Conservation (phyloP, 2,113 vertebrate species). For the Pseudorhombus dupliciocellatus region DNA sequence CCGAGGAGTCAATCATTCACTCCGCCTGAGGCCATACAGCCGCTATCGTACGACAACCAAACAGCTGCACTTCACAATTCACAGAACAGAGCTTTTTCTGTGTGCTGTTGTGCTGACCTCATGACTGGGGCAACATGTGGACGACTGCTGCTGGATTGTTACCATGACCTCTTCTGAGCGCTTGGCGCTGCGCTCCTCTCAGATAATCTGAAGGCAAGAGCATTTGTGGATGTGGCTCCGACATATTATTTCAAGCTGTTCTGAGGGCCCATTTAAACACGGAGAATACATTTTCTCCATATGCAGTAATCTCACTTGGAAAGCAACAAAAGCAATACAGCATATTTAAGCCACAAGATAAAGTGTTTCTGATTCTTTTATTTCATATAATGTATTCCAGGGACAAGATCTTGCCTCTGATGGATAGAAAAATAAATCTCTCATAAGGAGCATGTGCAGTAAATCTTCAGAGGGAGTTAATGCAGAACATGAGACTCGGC, state of each 20-base stretch:
- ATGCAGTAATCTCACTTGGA: not conserved
- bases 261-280: not conserved
- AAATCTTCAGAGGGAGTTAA: conserved; percentile 2
- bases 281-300: not conserved
- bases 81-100: not conserved
- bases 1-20: not conserved
- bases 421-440: conserved; percentile 3
- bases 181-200: not conserved
- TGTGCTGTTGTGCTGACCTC: not conserved
- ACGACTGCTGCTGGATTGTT: not conserved
- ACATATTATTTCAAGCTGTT: not conserved
- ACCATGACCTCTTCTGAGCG: not conserved
- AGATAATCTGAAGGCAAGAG: not conserved
- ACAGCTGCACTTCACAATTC: not conserved
- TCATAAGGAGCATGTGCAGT: not conserved
- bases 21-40: not conserved
- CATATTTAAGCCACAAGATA: not conserved
- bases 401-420: not conserved
- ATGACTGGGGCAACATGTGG: not conserved
- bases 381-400: not conserved
- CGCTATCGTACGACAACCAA: not conserved
- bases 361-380: not conserved
- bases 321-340: not conserved
- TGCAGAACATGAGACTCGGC: conserved; percentile 13
- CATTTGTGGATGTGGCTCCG: not conserved